Evolutionary conservation across 2,888 invertebrate genomes (phyloP), one percentile per base, ranked within the genome.

Genomic region (Cyrtodaria siliqua): DNA sequence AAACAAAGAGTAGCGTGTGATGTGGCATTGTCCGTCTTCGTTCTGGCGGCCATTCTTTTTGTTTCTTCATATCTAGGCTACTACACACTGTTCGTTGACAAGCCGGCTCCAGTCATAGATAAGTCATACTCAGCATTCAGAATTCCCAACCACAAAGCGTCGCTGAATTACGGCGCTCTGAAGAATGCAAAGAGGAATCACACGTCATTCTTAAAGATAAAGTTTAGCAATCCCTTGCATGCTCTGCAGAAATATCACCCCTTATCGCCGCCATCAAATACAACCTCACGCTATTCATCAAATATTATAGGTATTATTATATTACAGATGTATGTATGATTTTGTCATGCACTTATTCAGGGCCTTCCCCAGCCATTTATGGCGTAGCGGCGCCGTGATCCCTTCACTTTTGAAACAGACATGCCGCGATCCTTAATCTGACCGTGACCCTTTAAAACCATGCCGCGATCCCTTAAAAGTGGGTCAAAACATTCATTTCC

Each of bases 61-160:
- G 53, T 84, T n/a, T 83, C 79, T 64, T 44, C 79, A 8, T 79
- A 76, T 1, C 75, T 89, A 1, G 89, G 89, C 0, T 76, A 72
- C 29, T 86, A 87, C 67, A 84, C 87, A 18, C 55, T 89, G 42
- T 79, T 89, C 53, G 63, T 85, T 9, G 68, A 78, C 38, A 78
- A 86, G 38, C 88, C 89, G 8, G 75, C 76, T 9, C 86, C 85
- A 9, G 84, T 87, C 24, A 88, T 91, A 24, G 91, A 91, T 70
- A 89, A 89, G 61, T 91, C 91, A 14, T 85, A 91, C 40, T 78
- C 86, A 42, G 87, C 91, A 16, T 91, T 91, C 73, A 83, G 83
- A 62, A 91, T 91, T 76, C 91, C 91, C 29, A 86, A 90, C 61
- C 91, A 91, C 66, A 67, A 85, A 55, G 90, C 87, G 1, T 90